Percentiles rank a stretch among this genome's conserved stretches.
Conservation (phyloP, 2,888 invertebrate species). For the Lithosia quadra region DNA sequence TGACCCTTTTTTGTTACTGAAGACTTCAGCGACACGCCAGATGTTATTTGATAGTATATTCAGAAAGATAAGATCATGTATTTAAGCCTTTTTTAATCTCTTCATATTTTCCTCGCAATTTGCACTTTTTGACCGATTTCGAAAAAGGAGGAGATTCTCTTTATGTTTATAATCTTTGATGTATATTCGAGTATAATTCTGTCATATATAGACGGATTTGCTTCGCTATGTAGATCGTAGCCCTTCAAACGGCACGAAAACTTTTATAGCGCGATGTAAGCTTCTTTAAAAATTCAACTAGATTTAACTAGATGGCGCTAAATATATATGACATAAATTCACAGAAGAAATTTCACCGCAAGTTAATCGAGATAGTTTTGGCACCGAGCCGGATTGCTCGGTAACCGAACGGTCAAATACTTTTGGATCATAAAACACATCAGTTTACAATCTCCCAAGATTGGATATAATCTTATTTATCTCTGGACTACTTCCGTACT, state of each 20-base stretch:
- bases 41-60: constrained; percentile 13
- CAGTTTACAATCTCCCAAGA: not conserved
- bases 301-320: too few species aligned
- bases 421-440: not conserved
- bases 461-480: not conserved
- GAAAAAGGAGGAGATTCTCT: too few species aligned
- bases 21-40: constrained; percentile 18
- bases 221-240: too few species aligned
- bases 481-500: not conserved
- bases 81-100: not conserved
- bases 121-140: not conserved
- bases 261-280: too few species aligned
- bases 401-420: not conserved
- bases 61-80: not conserved
- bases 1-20: constrained; percentile 64
- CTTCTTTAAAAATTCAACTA: too few species aligned
- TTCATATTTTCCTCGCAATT: not conserved
- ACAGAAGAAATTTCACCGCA: not conserved
- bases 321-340: not conserved
- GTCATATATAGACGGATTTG: too few species aligned
- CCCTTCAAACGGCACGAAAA: too few species aligned
- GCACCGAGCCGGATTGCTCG: not conserved
- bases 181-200: too few species aligned
- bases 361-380: not conserved
- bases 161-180: too few species aligned